These are phyloP conservation scores for Lophotis ruficrista DNA, from an alignment of 2,113 vertebrate genomes.

Conservation along the genomic window DNA sequence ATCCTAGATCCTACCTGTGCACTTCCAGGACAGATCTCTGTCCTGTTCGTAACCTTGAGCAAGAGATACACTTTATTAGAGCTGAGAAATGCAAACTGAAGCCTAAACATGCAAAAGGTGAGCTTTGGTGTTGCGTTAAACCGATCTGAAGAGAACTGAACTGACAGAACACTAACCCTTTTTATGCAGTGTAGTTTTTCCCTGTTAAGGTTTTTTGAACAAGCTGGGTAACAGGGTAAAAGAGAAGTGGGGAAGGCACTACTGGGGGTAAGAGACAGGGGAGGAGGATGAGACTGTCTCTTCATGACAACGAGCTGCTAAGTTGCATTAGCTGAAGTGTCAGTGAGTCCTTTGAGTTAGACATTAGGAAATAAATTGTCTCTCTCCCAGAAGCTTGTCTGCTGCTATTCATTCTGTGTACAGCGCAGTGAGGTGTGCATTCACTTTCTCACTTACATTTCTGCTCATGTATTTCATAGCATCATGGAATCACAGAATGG, in stretches of 20 bases:
- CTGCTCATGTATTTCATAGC: background rate
- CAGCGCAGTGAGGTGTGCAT: background rate
- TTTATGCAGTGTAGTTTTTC: background rate
- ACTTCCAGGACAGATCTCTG: background rate
- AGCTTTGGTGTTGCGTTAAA: background rate
- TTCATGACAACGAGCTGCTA: background rate
- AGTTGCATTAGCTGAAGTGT: background rate
- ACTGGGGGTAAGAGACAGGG: background rate
- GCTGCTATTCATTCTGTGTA: background rate
- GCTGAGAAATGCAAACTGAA: background rate
- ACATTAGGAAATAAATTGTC: background rate
- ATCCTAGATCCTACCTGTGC: background rate
- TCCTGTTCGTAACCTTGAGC: background rate
- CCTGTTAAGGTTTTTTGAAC: background rate
- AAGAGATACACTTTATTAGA: background rate
- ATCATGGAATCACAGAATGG: no score
- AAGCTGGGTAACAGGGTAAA: background rate
- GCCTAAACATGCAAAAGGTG: fast-evolving
- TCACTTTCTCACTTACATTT: background rate
- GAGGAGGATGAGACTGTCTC: background rate
- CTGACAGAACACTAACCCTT: background rate
- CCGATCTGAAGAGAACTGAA: background rate
- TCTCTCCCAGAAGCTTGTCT: background rate
- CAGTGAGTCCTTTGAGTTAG: background rate
- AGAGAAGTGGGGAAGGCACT: background rate